phyloP scores from a whole-genome alignment of 2,113 vertebrate species.

The Halichoeres trimaculatus region DNA sequence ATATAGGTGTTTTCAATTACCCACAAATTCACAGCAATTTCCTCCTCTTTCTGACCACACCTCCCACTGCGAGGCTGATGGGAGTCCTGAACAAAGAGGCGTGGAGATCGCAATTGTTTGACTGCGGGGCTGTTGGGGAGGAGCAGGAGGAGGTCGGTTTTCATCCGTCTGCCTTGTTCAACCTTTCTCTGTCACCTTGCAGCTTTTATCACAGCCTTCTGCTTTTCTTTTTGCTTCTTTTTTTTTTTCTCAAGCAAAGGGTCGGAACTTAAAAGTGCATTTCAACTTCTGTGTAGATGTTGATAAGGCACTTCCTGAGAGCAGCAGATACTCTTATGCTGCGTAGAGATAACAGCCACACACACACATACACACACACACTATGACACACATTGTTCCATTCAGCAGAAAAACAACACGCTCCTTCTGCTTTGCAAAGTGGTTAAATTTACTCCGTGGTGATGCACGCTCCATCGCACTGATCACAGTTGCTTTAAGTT shows the following conservation, averaged over 20 bases:
- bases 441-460: slow-evolving; percentile 33
- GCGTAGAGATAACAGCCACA: slow-evolving; percentile 51
- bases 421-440: slow-evolving; percentile 34
- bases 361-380: slow-evolving; percentile 8
- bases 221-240: slow-evolving; percentile 6
- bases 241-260: slow-evolving; percentile 8
- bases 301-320: slow-evolving; percentile 70
- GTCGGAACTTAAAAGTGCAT: slow-evolving; percentile 68
- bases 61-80: slow-evolving; percentile 81
- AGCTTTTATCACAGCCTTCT: slow-evolving; percentile 46
- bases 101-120: slow-evolving; percentile 74
- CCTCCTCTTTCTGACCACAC: slow-evolving; percentile 77
- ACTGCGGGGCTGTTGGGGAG: slow-evolving; percentile 64
- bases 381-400: slow-evolving; percentile 35
- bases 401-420: slow-evolving; percentile 15
- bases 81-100: slow-evolving; percentile 77
- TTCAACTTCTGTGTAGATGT: slow-evolving; percentile 58
- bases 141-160: slow-evolving; percentile 59
- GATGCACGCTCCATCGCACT: slow-evolving; percentile 5
- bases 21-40: slow-evolving; percentile 82
- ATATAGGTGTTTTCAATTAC: slow-evolving; percentile 84
- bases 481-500: slow-evolving; percentile 25
- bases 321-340: slow-evolving; percentile 44
- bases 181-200: slow-evolving; percentile 77
- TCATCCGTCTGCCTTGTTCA: slow-evolving; percentile 64